Conservation (phyloP, 2,113 vertebrate species). For the Syrmaticus mikado region DNA sequence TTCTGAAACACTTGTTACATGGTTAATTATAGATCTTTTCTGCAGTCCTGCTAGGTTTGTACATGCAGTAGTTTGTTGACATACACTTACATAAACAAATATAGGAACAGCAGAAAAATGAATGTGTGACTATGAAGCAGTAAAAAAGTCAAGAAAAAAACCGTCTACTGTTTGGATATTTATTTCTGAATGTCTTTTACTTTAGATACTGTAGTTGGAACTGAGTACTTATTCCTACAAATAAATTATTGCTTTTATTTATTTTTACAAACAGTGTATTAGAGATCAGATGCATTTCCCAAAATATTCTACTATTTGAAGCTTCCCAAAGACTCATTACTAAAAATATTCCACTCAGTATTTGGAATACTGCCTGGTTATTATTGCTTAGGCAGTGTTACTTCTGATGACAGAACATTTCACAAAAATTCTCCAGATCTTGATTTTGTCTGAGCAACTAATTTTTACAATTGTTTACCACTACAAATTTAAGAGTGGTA, state of each 20-base stretch:
- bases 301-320: not conserved
- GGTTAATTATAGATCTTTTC: not conserved
- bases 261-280: not conserved
- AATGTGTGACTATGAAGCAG: not conserved
- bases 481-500: not conserved
- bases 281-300: not conserved
- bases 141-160: not conserved
- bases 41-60: not conserved
- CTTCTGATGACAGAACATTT: not conserved
- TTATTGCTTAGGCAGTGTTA: not conserved
- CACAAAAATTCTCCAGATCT: not conserved
- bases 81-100: not conserved
- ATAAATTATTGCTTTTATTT: not conserved
- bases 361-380: not conserved
- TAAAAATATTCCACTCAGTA: not conserved
- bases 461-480: not conserved
- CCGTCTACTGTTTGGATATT: accelerated
- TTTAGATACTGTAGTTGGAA: not conserved
- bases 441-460: not conserved
- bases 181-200: not conserved
- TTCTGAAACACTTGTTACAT: not conserved
- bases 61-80: not conserved
- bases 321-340: not conserved
- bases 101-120: not conserved
- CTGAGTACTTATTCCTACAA: not conserved